These are phyloP conservation scores for Chaetodon trifasciatus DNA, from an alignment of 2,797 vertebrate genomes.

Conservation along the genomic window DNA sequence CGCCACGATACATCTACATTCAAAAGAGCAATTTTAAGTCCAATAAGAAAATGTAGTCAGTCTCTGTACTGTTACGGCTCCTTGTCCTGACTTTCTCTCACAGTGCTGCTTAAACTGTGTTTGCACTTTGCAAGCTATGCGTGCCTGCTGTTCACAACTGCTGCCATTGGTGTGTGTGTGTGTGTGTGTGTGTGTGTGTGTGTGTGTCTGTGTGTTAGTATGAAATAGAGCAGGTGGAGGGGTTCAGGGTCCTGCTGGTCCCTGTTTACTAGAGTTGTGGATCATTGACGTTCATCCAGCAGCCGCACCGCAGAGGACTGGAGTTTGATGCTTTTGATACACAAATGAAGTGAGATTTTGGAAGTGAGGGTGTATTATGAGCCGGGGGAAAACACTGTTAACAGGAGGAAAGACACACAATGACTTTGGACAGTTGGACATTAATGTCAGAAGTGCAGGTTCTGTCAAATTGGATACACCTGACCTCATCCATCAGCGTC, in stretches of 20 bases:
- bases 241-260: conserved; percentile 21
- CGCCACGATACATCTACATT: not conserved
- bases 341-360: conserved; percentile 12
- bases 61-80: not conserved
- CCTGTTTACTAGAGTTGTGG: conserved; percentile 7
- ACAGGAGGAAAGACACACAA: not conserved
- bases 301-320: not conserved
- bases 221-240: conserved; percentile 14
- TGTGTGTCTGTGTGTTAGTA: conserved; percentile 25
- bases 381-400: not conserved
- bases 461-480: conserved; percentile 24
- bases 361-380: not conserved
- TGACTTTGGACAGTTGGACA: not conserved
- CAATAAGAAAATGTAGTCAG: conserved; percentile 2
- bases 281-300: conserved; percentile 10
- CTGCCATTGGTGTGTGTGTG: conserved; percentile 26
- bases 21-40: not conserved
- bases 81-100: not conserved
- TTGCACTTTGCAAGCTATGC: conserved; percentile 5
- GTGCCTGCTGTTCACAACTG: not conserved
- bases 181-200: conserved; percentile 8
- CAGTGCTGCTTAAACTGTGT: conserved; percentile 29
- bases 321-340: not conserved
- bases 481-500: conserved; percentile 5
- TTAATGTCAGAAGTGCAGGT: not conserved